Conservation (phyloP, 64 coral and sea anemone genomes). For the Pachyseris speciosa region DNA sequence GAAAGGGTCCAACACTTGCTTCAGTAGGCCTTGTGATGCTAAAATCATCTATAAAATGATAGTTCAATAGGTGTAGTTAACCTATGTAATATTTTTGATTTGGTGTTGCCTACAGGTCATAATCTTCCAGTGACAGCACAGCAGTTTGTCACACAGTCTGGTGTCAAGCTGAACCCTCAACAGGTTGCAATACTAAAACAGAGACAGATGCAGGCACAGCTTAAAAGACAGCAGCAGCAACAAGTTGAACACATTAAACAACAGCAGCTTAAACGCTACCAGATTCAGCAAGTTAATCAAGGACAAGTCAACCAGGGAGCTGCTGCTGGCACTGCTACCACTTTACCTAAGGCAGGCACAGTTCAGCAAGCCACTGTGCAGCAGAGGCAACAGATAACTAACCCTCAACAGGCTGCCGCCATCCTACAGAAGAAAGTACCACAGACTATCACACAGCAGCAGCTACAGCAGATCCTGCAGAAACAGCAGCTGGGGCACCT, state of each 20-base stretch:
- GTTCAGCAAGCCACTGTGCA: constrained; percentile 43
- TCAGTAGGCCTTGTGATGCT: too few species aligned
- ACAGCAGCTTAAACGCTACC: constrained; percentile 50
- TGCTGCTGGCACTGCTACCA: not conserved
- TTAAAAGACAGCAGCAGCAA: constrained; percentile 25
- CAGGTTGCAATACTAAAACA: constrained; percentile 40
- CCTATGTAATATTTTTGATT: not conserved
- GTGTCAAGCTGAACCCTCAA: constrained; percentile 50
- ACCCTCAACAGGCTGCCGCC: constrained; percentile 24
- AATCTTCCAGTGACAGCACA: constrained; percentile 59
- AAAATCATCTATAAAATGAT: not conserved
- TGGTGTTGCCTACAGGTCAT: constrained; percentile 52
- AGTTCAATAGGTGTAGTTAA: not conserved
- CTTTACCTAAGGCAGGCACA: not conserved
- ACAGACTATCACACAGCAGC: constrained; percentile 13
- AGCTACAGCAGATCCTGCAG: constrained; percentile 55
- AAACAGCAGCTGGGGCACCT: constrained; percentile 45
- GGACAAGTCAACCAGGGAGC: constrained; percentile 27
- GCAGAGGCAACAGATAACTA: constrained; percentile 29
- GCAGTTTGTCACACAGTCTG: not conserved
- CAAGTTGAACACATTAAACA: constrained; percentile 39
- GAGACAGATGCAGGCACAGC: not conserved
- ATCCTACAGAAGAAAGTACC: constrained; percentile 36
- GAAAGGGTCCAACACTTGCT: too few species aligned
- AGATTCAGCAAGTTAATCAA: constrained; percentile 28